A percentile compares a stretch with the other conserved stretches of the same genome.
These are phyloP conservation scores for Eupithecia tripunctaria DNA, from an alignment of 2,888 invertebrate genomes.

Conservation along the genomic window DNA sequence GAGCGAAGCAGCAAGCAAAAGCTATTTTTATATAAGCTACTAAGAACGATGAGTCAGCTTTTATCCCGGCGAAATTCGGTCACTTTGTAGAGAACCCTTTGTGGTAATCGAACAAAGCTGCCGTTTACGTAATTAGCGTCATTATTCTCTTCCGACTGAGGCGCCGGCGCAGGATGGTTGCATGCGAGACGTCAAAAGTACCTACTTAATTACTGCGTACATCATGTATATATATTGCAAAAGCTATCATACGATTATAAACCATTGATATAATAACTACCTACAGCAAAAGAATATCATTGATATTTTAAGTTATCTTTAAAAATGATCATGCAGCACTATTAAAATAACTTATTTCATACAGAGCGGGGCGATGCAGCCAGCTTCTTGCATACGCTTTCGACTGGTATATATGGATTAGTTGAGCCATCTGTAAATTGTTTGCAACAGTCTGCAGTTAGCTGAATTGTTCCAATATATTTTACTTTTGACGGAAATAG, in stretches of 20 bases:
- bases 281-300: not conserved
- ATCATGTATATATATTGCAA: not conserved
- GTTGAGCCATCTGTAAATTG: too few species aligned
- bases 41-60: slow-evolving; percentile 7
- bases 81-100: slow-evolving; percentile 53
- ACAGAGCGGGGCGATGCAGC: too few species aligned
- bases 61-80: slow-evolving; percentile 29
- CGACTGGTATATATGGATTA: too few species aligned
- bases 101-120: slow-evolving; percentile 58
- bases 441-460: too few species aligned
- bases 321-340: not conserved
- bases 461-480: too few species aligned
- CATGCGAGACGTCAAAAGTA: slow-evolving; percentile 20
- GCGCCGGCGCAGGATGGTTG: slow-evolving; percentile 29
- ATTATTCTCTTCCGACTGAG: slow-evolving; percentile 61
- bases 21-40: not conserved
- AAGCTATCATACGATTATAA: not conserved
- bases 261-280: too few species aligned
- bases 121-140: slow-evolving; percentile 73
- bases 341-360: not conserved
- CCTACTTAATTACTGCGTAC: not conserved
- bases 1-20: not conserved
- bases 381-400: too few species aligned
- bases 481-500: too few species aligned
- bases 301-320: not conserved